Evolutionary conservation across 2,888 invertebrate genomes (phyloP), one percentile per base, ranked within the genome.

Genomic region (Brenthis hecate): DNA sequence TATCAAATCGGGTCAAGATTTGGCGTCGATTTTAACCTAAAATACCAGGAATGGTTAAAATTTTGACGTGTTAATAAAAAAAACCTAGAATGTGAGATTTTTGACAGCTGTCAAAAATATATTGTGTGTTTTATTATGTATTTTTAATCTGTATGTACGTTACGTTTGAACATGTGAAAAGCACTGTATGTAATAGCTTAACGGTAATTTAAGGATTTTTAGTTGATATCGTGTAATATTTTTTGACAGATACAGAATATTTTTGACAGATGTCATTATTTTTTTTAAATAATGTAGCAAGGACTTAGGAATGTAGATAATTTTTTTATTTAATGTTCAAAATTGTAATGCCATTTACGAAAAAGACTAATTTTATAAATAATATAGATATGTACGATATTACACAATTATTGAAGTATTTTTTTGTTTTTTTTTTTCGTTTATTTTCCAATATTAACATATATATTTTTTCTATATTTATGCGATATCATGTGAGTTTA

Each of bases 281-380:
- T n/a, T 51, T 50, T 23, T 57, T 28, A 53, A 58, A 53, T 54
- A 51, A 23, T 50, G 14, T 65, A 51, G 51, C 50, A 19, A 36
- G 11, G 57, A 28, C 58, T 28, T 57, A 51, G 65, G 32, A 54
- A 56, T 81, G 80, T 84, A 84, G 81, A 81, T 80, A 80, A 76
- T 66, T 69, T 77, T 75, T 78, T 77, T 84, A 83, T 86, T 84
- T 88, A 88, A 89, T 91, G 88, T 92, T 92, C 89, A 90, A 88
- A 87, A 88, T 87, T 89, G 83, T 86, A 87, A 85, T 91, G 92
- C 92, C 92, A 92, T 92, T 86, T 87, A 84, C 81, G 85, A 83
- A 88, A 87, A 92, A 91, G 91, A 92, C 92, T 91, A 91, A 91
- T 90, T 86, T 86, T 85, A 83, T 81, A 83, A 83, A 83, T 83